These are phyloP conservation scores for Somateria mollissima DNA, from an alignment of 2,797 vertebrate genomes.

Conservation along the genomic window DNA sequence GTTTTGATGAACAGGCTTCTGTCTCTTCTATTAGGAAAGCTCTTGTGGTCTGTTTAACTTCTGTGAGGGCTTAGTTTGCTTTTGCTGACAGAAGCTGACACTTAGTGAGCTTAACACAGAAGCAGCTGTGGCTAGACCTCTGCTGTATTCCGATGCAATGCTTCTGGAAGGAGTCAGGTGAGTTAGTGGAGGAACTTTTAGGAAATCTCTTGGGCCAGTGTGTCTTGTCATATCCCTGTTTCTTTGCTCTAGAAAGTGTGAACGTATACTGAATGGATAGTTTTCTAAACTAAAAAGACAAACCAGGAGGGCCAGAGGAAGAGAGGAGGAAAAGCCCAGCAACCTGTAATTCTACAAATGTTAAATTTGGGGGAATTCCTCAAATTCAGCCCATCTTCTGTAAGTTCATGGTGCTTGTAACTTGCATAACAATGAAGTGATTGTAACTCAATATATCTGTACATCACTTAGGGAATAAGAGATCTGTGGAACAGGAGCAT, in stretches of 20 bases:
- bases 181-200: background rate
- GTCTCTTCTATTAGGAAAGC: background rate
- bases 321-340: background rate
- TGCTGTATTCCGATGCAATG: background rate
- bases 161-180: background rate
- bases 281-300: background rate
- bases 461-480: background rate
- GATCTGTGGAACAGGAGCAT: background rate
- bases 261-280: background rate
- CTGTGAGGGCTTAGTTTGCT: background rate
- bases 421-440: background rate
- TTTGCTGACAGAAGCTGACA: background rate
- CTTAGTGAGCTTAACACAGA: background rate
- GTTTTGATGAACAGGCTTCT: background rate
- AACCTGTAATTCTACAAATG: background rate
- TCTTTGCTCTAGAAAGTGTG: background rate
- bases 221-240: background rate
- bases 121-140: background rate
- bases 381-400: background rate
- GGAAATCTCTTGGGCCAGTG: fast-evolving
- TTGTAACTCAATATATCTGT: background rate
- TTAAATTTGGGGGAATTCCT: background rate
- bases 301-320: background rate
- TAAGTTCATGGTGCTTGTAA: background rate
- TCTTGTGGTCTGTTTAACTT: background rate